These are phyloP conservation scores for Dryococelus australis DNA, from an alignment of 2,888 invertebrate species.

Conservation along the genomic window DNA sequence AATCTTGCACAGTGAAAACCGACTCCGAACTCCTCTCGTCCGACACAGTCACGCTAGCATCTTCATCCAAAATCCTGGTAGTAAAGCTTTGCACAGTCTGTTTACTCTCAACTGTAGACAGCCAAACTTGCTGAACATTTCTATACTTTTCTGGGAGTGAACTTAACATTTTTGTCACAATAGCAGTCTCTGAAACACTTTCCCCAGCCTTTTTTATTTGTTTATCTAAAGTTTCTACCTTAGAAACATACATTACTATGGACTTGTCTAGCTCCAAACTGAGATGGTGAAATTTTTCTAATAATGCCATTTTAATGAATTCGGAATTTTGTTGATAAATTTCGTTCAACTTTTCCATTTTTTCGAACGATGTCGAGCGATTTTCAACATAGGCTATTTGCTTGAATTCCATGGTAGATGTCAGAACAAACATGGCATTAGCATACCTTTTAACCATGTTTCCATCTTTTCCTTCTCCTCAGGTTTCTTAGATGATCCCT, in stretches of 20 bases:
- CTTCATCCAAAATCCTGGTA: not conserved
- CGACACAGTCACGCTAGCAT: not conserved
- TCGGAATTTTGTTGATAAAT: not conserved
- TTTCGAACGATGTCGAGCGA: not conserved
- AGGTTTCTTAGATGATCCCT: not conserved
- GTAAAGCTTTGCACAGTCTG: not conserved
- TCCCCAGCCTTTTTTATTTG: not conserved
- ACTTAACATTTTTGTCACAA: not conserved
- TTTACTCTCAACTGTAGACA: not conserved
- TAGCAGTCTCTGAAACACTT: not conserved
- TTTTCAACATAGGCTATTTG: not conserved
- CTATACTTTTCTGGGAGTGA: not conserved
- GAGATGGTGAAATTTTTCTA: not conserved
- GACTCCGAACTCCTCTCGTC: conserved; percentile 9
- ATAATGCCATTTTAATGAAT: not conserved
- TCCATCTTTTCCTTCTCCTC: not conserved
- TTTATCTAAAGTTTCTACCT: not conserved
- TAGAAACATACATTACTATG: not conserved
- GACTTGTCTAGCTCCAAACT: not conserved
- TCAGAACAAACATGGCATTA: not conserved
- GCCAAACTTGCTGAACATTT: not conserved
- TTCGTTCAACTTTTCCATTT: not conserved
- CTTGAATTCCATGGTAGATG: not conserved
- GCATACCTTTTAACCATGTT: not conserved
- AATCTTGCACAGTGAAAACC: not conserved